These are phyloP conservation scores for Arnoldichthys spilopterus DNA, from an alignment of 2,797 vertebrate species.

Conservation along the genomic window DNA sequence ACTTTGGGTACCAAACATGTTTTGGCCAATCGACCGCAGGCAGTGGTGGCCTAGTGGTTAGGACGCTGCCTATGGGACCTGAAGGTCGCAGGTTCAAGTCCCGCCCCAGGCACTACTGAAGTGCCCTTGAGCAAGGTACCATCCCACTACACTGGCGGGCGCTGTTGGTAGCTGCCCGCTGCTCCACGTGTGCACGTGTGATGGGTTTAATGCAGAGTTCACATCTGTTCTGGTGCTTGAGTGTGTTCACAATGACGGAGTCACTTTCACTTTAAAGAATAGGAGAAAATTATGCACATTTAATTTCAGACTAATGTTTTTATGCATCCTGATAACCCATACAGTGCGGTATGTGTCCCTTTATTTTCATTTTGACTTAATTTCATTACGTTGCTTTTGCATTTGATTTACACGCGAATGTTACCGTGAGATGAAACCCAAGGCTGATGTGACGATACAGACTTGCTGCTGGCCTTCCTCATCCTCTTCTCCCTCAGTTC, in stretches of 20 bases:
- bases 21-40: background rate
- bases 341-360: background rate
- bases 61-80: no score
- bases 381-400: constrained; percentile 55
- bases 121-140: no score
- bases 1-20: background rate
- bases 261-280: background rate
- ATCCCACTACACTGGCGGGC: no score
- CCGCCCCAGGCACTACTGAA: no score
- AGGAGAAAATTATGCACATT: background rate
- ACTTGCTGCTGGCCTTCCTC: constrained; percentile 68
- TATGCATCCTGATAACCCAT: background rate
- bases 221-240: no score
- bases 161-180: no score
- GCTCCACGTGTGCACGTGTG: no score
- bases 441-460: constrained; percentile 60
- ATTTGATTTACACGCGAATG: constrained; percentile 58
- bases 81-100: no score
- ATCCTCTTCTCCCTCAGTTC: constrained; percentile 54
- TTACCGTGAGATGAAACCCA: constrained; percentile 68
- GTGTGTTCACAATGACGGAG: no score
- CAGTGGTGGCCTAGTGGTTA: no score
- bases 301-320: background rate
- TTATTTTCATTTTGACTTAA: constrained; percentile 50
- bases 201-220: no score